Evolutionary conservation across 2,888 invertebrate genomes (phyloP).

Genomic region (Podabrus alpinus): DNA sequence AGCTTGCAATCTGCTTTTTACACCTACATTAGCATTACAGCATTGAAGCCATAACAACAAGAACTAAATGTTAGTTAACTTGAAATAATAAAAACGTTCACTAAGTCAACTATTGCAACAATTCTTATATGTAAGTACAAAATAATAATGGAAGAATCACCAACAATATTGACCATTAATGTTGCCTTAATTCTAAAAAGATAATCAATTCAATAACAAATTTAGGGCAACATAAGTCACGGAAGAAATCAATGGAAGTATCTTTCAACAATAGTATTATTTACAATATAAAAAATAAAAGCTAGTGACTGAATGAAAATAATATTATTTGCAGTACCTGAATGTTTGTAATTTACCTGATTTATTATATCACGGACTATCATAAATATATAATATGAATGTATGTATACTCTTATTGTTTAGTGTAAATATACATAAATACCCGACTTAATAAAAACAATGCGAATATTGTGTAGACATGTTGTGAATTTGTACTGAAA

Average conservation of each 20-base stretch:
- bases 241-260: conserved; percentile 45
- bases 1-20: conserved; percentile 35
- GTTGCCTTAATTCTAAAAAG: conserved; percentile 14
- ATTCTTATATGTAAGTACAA: conserved; percentile 23
- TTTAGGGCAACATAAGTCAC: conserved; percentile 33
- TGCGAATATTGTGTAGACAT: conserved; percentile 3
- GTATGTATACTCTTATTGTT: neutral
- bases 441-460: neutral
- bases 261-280: conserved; percentile 28
- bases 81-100: conserved; percentile 6
- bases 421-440: neutral
- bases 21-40: conserved; percentile 39
- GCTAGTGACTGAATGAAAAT: conserved; percentile 21
- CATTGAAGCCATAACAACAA: conserved; percentile 43
- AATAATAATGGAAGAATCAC: conserved; percentile 43
- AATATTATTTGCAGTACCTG: conserved; percentile 24
- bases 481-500: conserved; percentile 29
- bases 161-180: conserved; percentile 25
- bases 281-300: conserved; percentile 38
- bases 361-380: neutral
- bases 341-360: neutral
- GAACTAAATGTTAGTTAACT: conserved; percentile 4
- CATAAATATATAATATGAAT: neutral
- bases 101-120: conserved; percentile 25
- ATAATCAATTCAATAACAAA: conserved; percentile 1